These are phyloP conservation scores for Macrotus californicus DNA, from an alignment of 2,113 vertebrate species.

Conservation along the genomic window DNA sequence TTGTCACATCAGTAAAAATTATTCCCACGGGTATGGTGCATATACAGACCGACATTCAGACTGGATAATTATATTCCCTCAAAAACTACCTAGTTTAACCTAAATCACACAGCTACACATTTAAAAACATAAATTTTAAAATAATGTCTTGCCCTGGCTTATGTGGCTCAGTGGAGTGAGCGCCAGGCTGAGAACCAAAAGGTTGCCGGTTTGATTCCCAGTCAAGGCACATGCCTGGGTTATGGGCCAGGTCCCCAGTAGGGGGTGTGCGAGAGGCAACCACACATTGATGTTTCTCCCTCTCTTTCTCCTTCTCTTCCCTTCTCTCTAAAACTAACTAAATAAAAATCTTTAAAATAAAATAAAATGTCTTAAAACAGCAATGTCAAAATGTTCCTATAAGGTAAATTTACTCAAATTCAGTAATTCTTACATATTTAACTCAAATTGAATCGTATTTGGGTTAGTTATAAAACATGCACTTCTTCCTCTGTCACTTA, in stretches of 20 bases:
- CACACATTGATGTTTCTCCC: no score
- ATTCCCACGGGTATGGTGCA: not conserved
- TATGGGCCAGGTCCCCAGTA: no score
- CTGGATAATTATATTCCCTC: not conserved
- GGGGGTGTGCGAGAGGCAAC: no score
- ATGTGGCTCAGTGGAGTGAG: no score
- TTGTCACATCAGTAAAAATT: not conserved
- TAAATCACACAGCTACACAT: not conserved
- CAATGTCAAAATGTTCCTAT: not conserved
- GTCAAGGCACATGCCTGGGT: no score
- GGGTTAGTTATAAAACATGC: not conserved
- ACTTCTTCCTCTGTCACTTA: not conserved
- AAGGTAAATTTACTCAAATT: not conserved
- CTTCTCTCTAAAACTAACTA: no score
- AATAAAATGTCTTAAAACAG: not conserved
- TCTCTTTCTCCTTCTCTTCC: no score
- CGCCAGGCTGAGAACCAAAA: no score
- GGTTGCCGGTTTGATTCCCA: no score
- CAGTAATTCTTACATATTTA: not conserved
- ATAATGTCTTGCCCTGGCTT: not conserved
- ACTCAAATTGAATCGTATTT: not conserved
- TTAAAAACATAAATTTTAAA: not conserved
- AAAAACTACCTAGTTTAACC: not conserved
- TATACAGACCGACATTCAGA: not conserved
- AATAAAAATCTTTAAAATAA: no score